Evolutionary conservation across 1,140 invertebrate genomes (phyloP).

Genomic region (Anastrepha obliqua): DNA sequence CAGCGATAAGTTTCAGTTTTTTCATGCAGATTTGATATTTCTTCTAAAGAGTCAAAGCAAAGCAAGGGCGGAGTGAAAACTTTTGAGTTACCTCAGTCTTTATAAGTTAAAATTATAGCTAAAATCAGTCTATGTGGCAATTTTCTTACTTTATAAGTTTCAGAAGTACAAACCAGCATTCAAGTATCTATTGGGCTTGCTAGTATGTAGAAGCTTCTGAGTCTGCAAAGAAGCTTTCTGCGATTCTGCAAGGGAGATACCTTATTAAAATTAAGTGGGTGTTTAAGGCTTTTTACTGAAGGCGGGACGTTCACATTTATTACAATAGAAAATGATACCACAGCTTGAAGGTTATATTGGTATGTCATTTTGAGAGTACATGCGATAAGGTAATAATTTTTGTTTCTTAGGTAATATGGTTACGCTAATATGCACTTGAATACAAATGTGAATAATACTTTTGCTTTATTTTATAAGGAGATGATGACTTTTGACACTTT

Average conservation of each 20-base stretch:
- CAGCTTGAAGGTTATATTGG: slow-evolving; percentile 37
- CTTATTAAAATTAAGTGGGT: slow-evolving; percentile 16
- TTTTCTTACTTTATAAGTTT: no score
- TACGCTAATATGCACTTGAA: background rate
- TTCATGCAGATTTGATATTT: no score
- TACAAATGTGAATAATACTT: background rate
- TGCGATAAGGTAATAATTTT: no score
- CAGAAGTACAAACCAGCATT: slow-evolving; percentile 50
- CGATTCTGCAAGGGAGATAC: background rate
- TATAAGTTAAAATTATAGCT: no score
- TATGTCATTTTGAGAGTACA: background rate
- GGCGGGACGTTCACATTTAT: slow-evolving; percentile 33
- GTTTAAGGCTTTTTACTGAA: slow-evolving; percentile 46
- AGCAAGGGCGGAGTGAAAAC: no score
- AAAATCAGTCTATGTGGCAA: no score
- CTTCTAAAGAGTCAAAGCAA: no score
- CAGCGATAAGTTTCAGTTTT: no score
- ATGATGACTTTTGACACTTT: background rate
- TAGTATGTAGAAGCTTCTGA: background rate
- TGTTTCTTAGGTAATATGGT: no score
- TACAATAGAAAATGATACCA: slow-evolving; percentile 19
- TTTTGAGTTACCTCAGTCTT: no score
- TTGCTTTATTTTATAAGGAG: background rate
- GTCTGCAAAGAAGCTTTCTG: slow-evolving; percentile 21
- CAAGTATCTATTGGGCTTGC: slow-evolving; percentile 37